Percentiles rank a stretch among this genome's conserved stretches.
These are phyloP conservation scores for Machimus rusticus DNA, from an alignment of 2,888 invertebrate species.

Conservation along the genomic window DNA sequence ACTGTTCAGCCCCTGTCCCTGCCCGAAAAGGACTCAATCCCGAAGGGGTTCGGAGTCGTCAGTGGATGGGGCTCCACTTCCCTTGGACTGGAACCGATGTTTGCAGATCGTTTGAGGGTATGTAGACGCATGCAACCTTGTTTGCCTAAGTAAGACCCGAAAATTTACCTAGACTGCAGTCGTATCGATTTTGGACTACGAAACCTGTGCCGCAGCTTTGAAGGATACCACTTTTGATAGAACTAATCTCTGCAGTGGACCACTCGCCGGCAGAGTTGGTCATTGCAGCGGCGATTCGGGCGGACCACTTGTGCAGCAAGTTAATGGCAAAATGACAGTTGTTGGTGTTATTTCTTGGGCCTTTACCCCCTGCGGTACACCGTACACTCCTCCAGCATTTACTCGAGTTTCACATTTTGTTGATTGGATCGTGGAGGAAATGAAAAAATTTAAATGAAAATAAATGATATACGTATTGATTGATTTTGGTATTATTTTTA, in stretches of 20 bases:
- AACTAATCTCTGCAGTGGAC: slow-evolving; percentile 28
- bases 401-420: slow-evolving; percentile 17
- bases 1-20: not conserved
- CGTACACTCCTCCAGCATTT: slow-evolving; percentile 24
- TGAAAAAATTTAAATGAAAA: not conserved
- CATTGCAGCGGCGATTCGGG: slow-evolving; percentile 17
- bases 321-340: not conserved
- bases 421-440: slow-evolving; percentile 9
- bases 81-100: not conserved
- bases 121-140: not conserved
- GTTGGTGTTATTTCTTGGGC: slow-evolving; percentile 16
- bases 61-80: slow-evolving; percentile 26
- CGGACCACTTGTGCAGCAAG: not conserved
- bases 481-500: not conserved
- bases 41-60: not conserved
- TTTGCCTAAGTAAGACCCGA: not conserved
- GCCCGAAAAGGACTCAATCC: not conserved
- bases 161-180: not conserved
- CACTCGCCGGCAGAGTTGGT: not conserved
- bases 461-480: not conserved
- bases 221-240: not conserved
- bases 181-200: slow-evolving; percentile 21
- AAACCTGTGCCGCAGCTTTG: slow-evolving; percentile 6
- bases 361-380: slow-evolving; percentile 1
- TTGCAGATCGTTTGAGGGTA: slow-evolving; percentile 14